Base-by-base conservation (phyloP, 2,797 vertebrate species). In the Oreortyx pictus region DNA sequence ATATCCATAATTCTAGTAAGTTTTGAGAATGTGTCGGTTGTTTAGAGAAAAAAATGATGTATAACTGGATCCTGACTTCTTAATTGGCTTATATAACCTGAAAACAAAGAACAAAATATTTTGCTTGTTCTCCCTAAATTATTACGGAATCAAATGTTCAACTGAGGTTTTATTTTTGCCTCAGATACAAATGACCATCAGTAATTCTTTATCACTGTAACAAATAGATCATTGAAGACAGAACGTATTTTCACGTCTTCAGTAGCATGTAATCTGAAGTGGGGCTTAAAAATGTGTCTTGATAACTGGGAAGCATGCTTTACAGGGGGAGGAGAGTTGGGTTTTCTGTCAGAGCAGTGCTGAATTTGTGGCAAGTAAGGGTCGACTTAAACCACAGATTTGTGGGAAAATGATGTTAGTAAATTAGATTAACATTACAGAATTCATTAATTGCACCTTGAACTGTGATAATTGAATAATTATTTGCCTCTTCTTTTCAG, bases 401-500 rank as follows among this genome's bases (percentile, higher is more conserved):
- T 62, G 65, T 50, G 60, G 82, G 19, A 44, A 52, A 75, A 52
- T n/a, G 19, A n/a, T 70, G 47, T 14, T 44, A 46, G 29, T 19
- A 60, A 84, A 54, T 43, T 56, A 41, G 66, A 33, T 65, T 61
- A 76, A n/a, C 16, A 8, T 68, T 50, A 49, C 65, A 82, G 44
- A 11, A 59, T 65, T 75, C 44, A 62, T 15, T 70, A 18, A 62
- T 70, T 11, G 22, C 7, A 16, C 20, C 20, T 90, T 7, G 8
- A 12, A 47, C 35, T 90, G 24, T 66, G 33, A 43, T 71, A 64
- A 72, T 80, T 7, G 24, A 74, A 6, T 90, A 88, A 84, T 39
- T 72, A 18, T 74, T 54, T 76, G 27, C 79, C 86, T 92, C 97
- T 60, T 79, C 91, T 97, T 97, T 98, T 47, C 97, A 99, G 99